A percentile compares a stretch with the other conserved stretches of the same genome.
phyloP scores from a whole-genome alignment of 1,140 invertebrate genomes.

The Oreohelix idahoensis region DNA sequence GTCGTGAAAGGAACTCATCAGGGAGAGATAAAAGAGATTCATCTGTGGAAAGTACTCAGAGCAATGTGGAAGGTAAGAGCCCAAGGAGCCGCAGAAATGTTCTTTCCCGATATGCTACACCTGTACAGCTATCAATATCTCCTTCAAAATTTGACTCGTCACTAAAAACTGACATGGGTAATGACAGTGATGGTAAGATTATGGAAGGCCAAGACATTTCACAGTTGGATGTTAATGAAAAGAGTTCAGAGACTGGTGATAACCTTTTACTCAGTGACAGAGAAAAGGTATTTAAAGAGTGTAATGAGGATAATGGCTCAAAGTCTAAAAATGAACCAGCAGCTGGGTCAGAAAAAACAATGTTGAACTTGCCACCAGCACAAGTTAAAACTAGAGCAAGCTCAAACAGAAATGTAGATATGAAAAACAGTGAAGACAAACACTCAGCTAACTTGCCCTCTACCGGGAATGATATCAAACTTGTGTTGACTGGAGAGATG shows the following conservation, averaged over 20 bases:
- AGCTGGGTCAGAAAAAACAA: background rate
- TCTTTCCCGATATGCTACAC: constrained; percentile 3
- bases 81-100: background rate
- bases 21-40: constrained; percentile 11
- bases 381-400: background rate
- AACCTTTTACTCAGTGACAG: background rate
- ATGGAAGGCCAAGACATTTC: background rate
- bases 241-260: background rate
- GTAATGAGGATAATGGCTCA: background rate
- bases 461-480: background rate
- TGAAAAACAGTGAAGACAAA: background rate
- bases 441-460: background rate
- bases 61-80: constrained; percentile 14
- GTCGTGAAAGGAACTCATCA: background rate
- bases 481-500: background rate
- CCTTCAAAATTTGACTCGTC: background rate
- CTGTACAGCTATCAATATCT: background rate
- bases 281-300: background rate
- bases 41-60: constrained; percentile 26
- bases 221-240: background rate
- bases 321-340: background rate
- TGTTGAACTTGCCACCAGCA: background rate
- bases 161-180: background rate
- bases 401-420: background rate
- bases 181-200: background rate